A percentile compares a stretch with the other conserved stretches of the same genome.
Evolutionary conservation across 1,140 invertebrate genomes (phyloP).

Genomic region (Streblospio benedicti): DNA sequence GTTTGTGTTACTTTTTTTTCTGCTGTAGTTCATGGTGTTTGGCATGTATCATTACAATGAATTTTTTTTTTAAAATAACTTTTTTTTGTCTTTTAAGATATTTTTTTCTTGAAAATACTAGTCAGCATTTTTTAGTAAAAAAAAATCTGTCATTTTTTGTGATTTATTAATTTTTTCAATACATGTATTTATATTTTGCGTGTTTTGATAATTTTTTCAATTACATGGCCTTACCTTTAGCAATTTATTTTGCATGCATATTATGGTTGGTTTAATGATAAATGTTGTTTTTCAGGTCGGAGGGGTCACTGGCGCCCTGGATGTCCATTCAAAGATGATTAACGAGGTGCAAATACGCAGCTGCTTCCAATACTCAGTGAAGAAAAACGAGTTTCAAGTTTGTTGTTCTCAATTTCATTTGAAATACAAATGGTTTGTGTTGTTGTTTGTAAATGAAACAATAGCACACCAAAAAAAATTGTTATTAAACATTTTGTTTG

Average conservation of each 20-base stretch:
- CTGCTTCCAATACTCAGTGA: neutral
- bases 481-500: neutral
- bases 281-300: slow-evolving; percentile 22
- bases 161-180: neutral
- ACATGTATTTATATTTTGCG: neutral
- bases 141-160: neutral
- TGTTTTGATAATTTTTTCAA: neutral
- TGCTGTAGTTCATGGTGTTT: too few relatives aligned
- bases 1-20: too few relatives aligned
- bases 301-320: slow-evolving; percentile 29
- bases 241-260: neutral
- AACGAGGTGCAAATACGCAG: neutral
- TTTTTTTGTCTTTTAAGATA: neutral
- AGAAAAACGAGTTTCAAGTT: neutral
- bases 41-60: too few relatives aligned
- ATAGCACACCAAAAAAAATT: neutral
- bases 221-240: neutral
- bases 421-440: neutral
- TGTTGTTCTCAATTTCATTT: neutral
- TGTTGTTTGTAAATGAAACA: neutral
- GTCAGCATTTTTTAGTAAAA: neutral
- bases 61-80: neutral
- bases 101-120: neutral
- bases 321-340: neutral
- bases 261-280: neutral